phyloP scores from a whole-genome alignment of 2,888 invertebrate species.

The Chaitophorus viminalis region DNA sequence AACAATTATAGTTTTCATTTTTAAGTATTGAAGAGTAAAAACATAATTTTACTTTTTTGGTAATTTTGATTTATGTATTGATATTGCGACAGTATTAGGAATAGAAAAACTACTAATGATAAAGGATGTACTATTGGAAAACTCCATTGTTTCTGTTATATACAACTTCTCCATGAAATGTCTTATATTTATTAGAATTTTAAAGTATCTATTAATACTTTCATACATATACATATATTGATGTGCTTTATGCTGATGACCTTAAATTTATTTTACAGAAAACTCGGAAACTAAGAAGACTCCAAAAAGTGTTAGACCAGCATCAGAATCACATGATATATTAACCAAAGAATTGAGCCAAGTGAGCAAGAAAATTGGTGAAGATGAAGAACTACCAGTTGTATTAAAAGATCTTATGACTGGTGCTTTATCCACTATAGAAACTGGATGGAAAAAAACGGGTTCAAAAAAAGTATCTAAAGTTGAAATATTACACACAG shows the following conservation, averaged over 20 bases:
- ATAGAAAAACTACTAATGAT: too few relatives aligned
- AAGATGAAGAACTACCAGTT: slow-evolving; percentile 16
- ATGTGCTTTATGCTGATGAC: not conserved
- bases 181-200: not conserved
- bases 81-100: too few relatives aligned
- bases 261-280: slow-evolving; percentile 24
- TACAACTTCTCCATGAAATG: too few relatives aligned
- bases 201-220: too few relatives aligned
- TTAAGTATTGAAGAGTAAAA: too few relatives aligned
- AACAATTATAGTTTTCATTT: too few relatives aligned
- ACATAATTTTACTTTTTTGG: too few relatives aligned
- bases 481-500: slow-evolving; percentile 71
- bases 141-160: too few relatives aligned
- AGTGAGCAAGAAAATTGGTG: not conserved
- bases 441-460: slow-evolving; percentile 1
- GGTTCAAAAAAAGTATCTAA: not conserved
- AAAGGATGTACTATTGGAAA: too few relatives aligned
- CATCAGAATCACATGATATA: not conserved
- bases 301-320: not conserved
- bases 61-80: too few relatives aligned
- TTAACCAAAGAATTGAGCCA: not conserved
- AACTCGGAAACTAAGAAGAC: slow-evolving; percentile 18
- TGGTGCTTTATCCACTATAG: not conserved
- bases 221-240: not conserved
- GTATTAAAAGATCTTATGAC: slow-evolving; percentile 34